Evolutionary conservation across 2,113 vertebrate genomes (phyloP).

Genomic region (Petrocephalus zakoni): DNA sequence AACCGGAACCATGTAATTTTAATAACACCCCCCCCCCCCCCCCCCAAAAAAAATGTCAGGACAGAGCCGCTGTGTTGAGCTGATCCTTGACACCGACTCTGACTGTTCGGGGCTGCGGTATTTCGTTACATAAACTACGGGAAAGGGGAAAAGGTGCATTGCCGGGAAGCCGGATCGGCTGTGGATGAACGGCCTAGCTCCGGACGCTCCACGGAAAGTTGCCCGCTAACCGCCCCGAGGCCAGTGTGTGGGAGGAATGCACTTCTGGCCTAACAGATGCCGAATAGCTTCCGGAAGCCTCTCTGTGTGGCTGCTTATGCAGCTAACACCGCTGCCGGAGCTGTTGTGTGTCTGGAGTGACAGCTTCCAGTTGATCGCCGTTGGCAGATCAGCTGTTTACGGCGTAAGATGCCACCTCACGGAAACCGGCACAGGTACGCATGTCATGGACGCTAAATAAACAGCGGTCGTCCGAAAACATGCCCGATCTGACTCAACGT

Average conservation of each 20-base stretch:
- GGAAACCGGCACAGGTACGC: background rate
- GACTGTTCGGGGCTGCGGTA: background rate
- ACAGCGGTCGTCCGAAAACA: background rate
- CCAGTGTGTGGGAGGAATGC: background rate
- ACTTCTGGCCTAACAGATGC: background rate
- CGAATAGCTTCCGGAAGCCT: background rate
- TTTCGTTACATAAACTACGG: background rate
- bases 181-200: background rate
- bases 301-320: background rate
- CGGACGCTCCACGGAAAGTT: background rate
- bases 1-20: background rate
- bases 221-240: background rate
- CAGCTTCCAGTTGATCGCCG: background rate
- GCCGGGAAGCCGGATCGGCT: background rate
- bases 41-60: background rate
- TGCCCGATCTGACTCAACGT: background rate
- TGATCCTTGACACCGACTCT: background rate
- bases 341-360: background rate
- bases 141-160: background rate
- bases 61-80: background rate
- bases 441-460: background rate
- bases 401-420: background rate
- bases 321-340: background rate
- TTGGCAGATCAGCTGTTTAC: background rate
- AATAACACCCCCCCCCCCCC: background rate